Base-by-base conservation (phyloP, 2,113 vertebrate genomes). In the Channa maculata region DNA sequence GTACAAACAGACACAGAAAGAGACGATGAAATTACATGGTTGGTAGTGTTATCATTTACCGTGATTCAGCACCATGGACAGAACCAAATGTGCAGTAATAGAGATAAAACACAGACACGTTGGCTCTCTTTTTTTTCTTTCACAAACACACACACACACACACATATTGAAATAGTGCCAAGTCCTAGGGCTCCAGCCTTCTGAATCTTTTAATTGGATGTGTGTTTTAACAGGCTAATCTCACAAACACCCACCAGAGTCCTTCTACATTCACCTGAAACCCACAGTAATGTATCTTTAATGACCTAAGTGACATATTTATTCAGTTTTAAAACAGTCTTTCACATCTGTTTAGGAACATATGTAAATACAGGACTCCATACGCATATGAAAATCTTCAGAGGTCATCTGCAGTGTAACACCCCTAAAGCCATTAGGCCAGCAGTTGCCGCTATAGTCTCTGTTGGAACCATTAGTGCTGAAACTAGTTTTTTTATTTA, bases 161-260 rank as follows among this genome's bases (percentile, higher is more conserved):
- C 55, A 65, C 59, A 55, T 10, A 24, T 8, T 73, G 57, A 53
- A 84, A 44, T 1, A 3, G 39, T 37, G 82, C 76, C 87, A 72
- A 82, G 66, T 72, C 84, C 79, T 13, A 50, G 72, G 84, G 83
- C 83, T 15, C 73, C 79, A 65, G 70, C 87, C 65, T 73, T 65
- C 62, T 78, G 79, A 84, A 71, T 88, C 75, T 87, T 85, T 89
- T 90, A 90, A 90, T 89, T 86, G 76, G 88, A 85, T 77, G 85
- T 75, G 61, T 87, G 79, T 86, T 89, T 91, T 90, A 86, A 91
- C 84, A 82, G 57, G 63, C 68, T 85, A 88, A 85, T 88, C 79
- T 83, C 53, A 67, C 73, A 78, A 85, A 89, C 77, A 87, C 82
- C 83, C 81, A 84, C 77, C 62, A 82, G 79, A 79, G 84, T 77